phyloP scores from a whole-genome alignment of 35 echinoderm and acorn worm species.

The Ptychodera flava region DNA sequence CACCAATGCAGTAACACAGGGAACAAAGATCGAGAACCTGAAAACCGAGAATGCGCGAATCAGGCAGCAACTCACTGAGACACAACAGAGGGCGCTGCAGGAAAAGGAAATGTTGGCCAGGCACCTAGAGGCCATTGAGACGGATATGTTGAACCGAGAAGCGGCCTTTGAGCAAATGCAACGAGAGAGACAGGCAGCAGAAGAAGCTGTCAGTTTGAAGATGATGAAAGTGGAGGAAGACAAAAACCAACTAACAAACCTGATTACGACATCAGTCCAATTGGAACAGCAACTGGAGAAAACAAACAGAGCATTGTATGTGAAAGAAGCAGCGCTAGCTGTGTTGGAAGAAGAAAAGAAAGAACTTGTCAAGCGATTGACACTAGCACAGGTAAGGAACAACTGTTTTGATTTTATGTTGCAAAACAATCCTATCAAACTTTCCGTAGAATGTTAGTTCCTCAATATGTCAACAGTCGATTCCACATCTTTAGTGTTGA shows the following conservation, averaged over 20 bases:
- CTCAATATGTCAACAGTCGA: no score
- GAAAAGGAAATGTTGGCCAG: constrained; percentile 97
- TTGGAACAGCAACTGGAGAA: constrained; percentile 81
- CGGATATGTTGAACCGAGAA: constrained; percentile 85
- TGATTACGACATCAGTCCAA: constrained; percentile 61
- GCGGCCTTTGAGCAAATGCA: constrained; percentile 80
- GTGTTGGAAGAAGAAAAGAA: constrained; percentile 77
- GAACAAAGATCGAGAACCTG: constrained; percentile 59
- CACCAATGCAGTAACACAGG: constrained; percentile 36
- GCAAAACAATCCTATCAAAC: no score
- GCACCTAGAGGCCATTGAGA: constrained; percentile 94
- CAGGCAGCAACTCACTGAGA: constrained; percentile 58
- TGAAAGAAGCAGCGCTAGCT: constrained; percentile 58
- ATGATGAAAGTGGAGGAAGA: constrained; percentile 94
- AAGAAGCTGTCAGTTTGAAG: constrained; percentile 65
- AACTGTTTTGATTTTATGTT: no score
- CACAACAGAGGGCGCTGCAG: constrained; percentile 66
- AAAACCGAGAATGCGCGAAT: constrained; percentile 84
- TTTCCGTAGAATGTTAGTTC: no score
- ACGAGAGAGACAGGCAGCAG: constrained; percentile 75
- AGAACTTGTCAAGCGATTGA: constrained; percentile 60
- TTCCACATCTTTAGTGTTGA: no score
- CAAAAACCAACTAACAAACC: constrained; percentile 62
- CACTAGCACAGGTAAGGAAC: constrained; percentile 59
- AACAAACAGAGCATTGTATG: constrained; percentile 62